phyloP scores from a whole-genome alignment of 1,140 invertebrate genomes.

The Teleopsis dalmanni region DNA sequence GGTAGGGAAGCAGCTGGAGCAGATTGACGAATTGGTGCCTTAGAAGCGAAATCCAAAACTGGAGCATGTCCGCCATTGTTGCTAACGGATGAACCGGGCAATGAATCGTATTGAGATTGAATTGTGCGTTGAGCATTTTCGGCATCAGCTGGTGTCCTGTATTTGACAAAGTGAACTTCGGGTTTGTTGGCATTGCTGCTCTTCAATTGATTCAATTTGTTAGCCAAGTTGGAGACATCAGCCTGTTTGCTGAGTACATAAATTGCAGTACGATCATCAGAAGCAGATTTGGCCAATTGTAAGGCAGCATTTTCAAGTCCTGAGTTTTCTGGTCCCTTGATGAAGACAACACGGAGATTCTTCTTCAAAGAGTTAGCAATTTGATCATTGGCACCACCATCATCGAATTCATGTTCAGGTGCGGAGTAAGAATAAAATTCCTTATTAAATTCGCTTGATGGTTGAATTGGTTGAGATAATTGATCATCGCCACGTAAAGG shows the following conservation, averaged over 20 bases:
- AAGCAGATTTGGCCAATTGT: constrained; percentile 52
- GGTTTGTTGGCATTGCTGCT: constrained; percentile 46
- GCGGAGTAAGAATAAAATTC: constrained; percentile 31
- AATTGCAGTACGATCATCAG: constrained; percentile 75
- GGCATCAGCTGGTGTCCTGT: constrained; percentile 56
- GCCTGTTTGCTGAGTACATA: constrained; percentile 70
- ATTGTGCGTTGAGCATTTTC: constrained; percentile 33
- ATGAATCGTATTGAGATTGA: constrained; percentile 29
- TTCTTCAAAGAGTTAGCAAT: constrained; percentile 53
- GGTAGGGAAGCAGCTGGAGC: background rate
- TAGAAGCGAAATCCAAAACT: constrained; percentile 27
- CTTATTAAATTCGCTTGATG: constrained; percentile 26
- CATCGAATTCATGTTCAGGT: constrained; percentile 32
- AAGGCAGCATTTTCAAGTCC: constrained; percentile 54
- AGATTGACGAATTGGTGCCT: constrained; percentile 1
- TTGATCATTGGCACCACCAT: constrained; percentile 17
- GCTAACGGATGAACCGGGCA: constrained; percentile 25
- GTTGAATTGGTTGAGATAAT: constrained; percentile 20
- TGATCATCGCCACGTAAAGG: constrained; percentile 17
- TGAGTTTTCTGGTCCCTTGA: constrained; percentile 61
- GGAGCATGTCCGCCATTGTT: constrained; percentile 23
- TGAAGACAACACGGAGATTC: constrained; percentile 79
- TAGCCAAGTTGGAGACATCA: constrained; percentile 25
- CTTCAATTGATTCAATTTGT: constrained; percentile 24
- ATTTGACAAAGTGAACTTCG: constrained; percentile 66